Evolutionary conservation across 2,797 vertebrate species (phyloP).

Genomic region (Myiotriccus ornatus): DNA sequence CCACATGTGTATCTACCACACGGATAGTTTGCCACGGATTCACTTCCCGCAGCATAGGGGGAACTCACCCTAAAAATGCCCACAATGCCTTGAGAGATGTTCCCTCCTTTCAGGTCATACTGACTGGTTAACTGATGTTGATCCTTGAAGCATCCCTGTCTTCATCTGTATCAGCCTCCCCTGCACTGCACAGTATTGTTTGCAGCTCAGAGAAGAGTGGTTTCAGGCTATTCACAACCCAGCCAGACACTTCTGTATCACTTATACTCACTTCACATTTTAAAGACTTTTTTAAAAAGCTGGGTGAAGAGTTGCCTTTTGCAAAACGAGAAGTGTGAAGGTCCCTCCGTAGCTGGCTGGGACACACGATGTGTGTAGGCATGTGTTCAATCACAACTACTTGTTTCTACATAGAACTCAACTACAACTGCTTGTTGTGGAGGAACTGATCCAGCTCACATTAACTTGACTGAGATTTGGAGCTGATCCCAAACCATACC

Average conservation of each 20-base stretch:
- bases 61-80: neutral
- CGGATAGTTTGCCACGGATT: neutral
- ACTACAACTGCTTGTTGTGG: neutral
- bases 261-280: neutral
- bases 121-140: neutral
- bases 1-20: neutral
- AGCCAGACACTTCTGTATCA: neutral
- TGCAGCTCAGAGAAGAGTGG: neutral
- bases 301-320: neutral
- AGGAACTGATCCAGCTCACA: slow-evolving; percentile 15
- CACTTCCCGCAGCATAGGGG: neutral
- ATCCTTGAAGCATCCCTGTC: neutral
- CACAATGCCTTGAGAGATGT: neutral
- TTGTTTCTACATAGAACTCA: neutral
- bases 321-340: slow-evolving; percentile 11
- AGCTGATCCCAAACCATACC: slow-evolving; percentile 9
- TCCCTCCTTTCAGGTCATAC: neutral
- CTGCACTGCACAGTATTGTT: neutral
- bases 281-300: neutral
- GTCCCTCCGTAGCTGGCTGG: neutral
- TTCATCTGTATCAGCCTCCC: neutral
- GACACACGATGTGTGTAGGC: neutral
- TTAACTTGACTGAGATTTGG: slow-evolving; percentile 22
- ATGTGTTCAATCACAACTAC: slow-evolving; percentile 1
- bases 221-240: neutral